Evolutionary conservation across 2,797 vertebrate species (phyloP), one percentile per base, ranked within the genome.

Genomic region (Spatula versicolor): DNA sequence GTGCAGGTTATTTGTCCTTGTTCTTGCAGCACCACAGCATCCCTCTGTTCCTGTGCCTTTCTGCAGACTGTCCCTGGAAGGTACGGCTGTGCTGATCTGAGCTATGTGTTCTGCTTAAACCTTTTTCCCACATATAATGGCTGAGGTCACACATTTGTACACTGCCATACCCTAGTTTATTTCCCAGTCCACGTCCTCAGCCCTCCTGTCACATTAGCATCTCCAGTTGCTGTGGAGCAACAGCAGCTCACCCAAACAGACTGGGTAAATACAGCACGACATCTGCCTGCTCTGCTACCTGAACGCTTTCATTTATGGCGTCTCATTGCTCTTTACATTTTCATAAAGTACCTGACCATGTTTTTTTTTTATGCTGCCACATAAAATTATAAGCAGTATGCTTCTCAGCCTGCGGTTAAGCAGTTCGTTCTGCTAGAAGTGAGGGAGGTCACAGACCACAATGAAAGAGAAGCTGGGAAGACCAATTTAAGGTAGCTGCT

Each of bases 311-410:
- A 21, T 75, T 81, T 78, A 37, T 1, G 4, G 25, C 21, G n/a
- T 78, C 35, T 89, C n/a, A 26, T 46, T 80, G 46, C 21, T 79
- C 80, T 83, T 83, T 28, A 54, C 9, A 6, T 75, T 78, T 81
- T 74, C 45, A 16, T 80, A 28, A 84, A 62, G 18, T 71, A 55
- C 8, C 6, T 60, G 63, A 41, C n/a, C 56, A 45, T 33, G 2
- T 7, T 78, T 25, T 78, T 25, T 50, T 88, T 66, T 22, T n/a
- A 52, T 52, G 22, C 50, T 86, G 39, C 19, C 63, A 76, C 48
- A 45, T 0, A 0, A 28, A 76, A 39, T 69, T 66, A 17, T 37
- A 76, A 71, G 63, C 46, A 88, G 33, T 0, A 0, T n/a, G 37
- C 15, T 59, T 21, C 46, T 64, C 33, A n/a, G 23, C 11, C 41